Conservation (phyloP, 2,888 invertebrate genomes). For the Aporophyla nigra region DNA sequence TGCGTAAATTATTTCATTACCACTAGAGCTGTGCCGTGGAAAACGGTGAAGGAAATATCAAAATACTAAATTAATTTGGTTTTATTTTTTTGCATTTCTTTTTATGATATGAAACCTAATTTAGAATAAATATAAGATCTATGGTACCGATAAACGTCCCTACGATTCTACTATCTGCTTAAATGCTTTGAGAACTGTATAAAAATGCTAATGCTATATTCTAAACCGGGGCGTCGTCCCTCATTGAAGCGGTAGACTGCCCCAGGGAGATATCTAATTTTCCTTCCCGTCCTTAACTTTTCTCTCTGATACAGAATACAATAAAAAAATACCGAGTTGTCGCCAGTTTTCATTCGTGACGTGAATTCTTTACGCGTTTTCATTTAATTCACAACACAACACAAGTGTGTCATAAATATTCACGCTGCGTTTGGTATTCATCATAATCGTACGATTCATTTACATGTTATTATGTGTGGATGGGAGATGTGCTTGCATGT, state of each 20-base stretch:
- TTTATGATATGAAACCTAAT: constrained; percentile 5
- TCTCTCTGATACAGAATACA: constrained; percentile 62
- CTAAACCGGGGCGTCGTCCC: constrained; percentile 32
- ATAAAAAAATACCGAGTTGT: constrained; percentile 68
- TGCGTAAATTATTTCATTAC: too few relatives aligned
- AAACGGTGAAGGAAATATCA: background rate
- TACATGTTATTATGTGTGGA: constrained; percentile 82
- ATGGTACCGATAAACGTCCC: constrained; percentile 17
- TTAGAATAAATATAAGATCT: constrained; percentile 13
- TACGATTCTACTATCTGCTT: constrained; percentile 3
- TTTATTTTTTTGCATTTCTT: background rate
- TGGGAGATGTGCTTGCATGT: constrained; percentile 70
- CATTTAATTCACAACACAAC: constrained; percentile 77
- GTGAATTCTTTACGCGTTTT: constrained; percentile 76
- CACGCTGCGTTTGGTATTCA: constrained; percentile 82
- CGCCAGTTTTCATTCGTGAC: constrained; percentile 73
- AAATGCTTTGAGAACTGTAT: constrained; percentile 33
- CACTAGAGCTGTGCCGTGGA: too few relatives aligned
- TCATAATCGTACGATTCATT: constrained; percentile 86
- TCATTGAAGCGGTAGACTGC: constrained; percentile 51
- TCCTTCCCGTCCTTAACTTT: constrained; percentile 56
- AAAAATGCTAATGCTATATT: constrained; percentile 54
- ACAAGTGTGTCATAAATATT: constrained; percentile 82
- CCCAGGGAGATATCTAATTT: constrained; percentile 64
- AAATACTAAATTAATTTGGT: background rate